A percentile compares a stretch with the other conserved stretches of the same genome.
Evolutionary conservation across 2,888 invertebrate species (phyloP).

Genomic region (Urechis unicinctus): DNA sequence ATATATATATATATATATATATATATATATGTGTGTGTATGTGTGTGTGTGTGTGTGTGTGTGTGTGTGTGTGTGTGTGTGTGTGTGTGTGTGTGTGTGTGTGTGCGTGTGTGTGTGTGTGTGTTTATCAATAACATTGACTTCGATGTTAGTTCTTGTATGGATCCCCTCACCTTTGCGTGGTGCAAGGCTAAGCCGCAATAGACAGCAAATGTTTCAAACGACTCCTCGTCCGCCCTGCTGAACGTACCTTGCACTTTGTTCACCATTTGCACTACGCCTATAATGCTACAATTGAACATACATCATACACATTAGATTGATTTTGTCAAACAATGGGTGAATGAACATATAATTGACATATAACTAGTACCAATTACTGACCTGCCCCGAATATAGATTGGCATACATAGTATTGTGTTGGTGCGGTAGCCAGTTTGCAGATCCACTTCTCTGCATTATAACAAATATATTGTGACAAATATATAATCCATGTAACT

Average conservation of each 20-base stretch:
- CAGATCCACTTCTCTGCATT: constrained; percentile 53
- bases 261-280: constrained; percentile 84
- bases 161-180: constrained; percentile 64
- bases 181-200: constrained; percentile 80
- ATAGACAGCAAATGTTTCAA: constrained; percentile 77
- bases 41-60: no score
- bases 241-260: constrained; percentile 55
- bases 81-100: not conserved
- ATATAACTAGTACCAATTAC: constrained; percentile 9
- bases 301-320: constrained; percentile 1
- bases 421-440: constrained; percentile 60
- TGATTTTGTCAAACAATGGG: not conserved
- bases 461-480: no score
- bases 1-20: no score
- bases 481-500: no score
- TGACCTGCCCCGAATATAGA: constrained; percentile 67
- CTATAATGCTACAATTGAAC: constrained; percentile 60
- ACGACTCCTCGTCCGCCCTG: constrained; percentile 70
- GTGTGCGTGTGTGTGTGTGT: no score
- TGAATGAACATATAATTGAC: not conserved
- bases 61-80: no score
- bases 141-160: no score
- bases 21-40: no score
- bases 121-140: no score
- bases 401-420: constrained; percentile 80